Conservation (phyloP, 1,140 invertebrate species). For the Tachypleus tridentatus region DNA sequence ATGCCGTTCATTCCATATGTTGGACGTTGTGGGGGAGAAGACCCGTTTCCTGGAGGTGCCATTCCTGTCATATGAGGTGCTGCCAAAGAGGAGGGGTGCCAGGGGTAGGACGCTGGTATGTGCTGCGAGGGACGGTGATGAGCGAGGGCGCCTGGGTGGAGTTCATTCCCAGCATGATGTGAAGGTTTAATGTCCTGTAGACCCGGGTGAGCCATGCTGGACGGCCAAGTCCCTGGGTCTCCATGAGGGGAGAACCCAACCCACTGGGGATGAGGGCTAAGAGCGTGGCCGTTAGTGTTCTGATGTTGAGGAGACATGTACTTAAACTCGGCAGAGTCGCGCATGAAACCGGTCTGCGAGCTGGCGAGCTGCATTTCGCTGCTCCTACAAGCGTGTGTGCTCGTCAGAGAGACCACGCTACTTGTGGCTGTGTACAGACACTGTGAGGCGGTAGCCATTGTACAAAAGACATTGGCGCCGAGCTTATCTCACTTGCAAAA, state of each 20-base stretch:
- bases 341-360: neutral
- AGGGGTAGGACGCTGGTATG: constrained; percentile 10
- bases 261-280: constrained; percentile 22
- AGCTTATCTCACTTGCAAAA: no score
- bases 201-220: constrained; percentile 7
- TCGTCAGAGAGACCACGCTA: neutral
- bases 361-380: neutral
- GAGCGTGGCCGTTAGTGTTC: constrained; percentile 23
- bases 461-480: neutral
- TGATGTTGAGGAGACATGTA: neutral
- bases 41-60: constrained; percentile 14
- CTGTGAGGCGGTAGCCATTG: neutral
- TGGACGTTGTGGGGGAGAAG: constrained; percentile 16
- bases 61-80: constrained; percentile 5
- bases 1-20: constrained; percentile 23
- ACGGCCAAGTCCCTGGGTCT: constrained; percentile 20
- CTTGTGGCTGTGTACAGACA: neutral
- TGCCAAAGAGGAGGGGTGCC: constrained; percentile 14
- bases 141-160: constrained; percentile 25
- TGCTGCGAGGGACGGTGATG: constrained; percentile 21
- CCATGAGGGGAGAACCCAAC: neutral
- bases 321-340: neutral
- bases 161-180: constrained; percentile 22
- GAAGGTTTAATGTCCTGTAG: constrained; percentile 17
- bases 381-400: neutral